Base-by-base conservation (phyloP, 2,888 invertebrate genomes). In the Poecilobothrus nobilitatus region DNA sequence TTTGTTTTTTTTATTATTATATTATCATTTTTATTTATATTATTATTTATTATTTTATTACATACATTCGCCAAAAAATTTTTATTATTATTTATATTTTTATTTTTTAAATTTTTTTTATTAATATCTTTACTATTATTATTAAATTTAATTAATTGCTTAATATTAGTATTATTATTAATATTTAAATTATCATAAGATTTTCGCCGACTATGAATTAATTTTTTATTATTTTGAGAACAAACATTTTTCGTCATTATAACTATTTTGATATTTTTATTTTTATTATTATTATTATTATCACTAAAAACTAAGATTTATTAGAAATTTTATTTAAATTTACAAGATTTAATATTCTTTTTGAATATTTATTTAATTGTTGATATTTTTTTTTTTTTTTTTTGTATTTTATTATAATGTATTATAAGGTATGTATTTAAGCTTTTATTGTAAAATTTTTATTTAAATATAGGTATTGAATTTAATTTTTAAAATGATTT, bases 121-220 rank as follows among this genome's bases (percentile, higher is more conserved):
- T 69, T 65, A 62, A 65, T 69, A 20, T 69, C 69, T 67, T 66
- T 41, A 53, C n/a, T 53, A 15, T 65, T 44, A 67, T 67, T 67
- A 27, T 67, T 66, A 41, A 34, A n/a, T 65, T 27, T 27, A 8
- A 27, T 18, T 34, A 34, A 65, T 65, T 65, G n/a, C 10, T 33
- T 27, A 65, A 34, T 33, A 64, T 64, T 64, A 27, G 2, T 22
- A 64, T 64, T 27, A 34, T 27, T 27, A 53, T 53, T 53, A 53
- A 4, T 53, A 53, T n/a, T 53, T 9, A 18, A 15, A n/a, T 53
- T 53, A 53, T 53, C 53, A 53, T 53, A 53, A 53, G 53, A 53
- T 53, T 53, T 53, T 53, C 53, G 53, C 53, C 53, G 53, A 53
- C 18, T 53, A 53, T 53, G 9, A 18, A 18, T 53, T 53, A 53